These are phyloP conservation scores for Lycaena phlaeas DNA, from an alignment of 2,888 invertebrate species.

Conservation along the genomic window DNA sequence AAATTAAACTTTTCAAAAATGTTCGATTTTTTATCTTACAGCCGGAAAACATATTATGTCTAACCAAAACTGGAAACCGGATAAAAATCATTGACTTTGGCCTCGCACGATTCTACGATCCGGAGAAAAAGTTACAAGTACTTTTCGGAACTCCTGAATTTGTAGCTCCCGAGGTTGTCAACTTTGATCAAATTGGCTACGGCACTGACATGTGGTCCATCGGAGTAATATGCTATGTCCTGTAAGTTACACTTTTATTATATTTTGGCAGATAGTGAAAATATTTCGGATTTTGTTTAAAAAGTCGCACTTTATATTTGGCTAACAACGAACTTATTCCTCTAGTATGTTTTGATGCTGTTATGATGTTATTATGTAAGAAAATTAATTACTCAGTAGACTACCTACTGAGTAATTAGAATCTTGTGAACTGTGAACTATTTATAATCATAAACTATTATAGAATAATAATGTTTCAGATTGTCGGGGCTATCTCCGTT, in stretches of 20 bases:
- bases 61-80: constrained; percentile 96
- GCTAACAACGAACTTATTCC: no score
- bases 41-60: constrained; percentile 98
- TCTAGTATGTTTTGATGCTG: no score
- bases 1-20: no score
- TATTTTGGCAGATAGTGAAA: no score
- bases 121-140: constrained; percentile 92
- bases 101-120: constrained; percentile 92
- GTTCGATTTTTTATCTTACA: constrained; percentile 53
- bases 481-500: constrained; percentile 97
- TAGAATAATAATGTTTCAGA: no score
- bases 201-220: constrained; percentile 99
- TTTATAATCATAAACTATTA: no score
- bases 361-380: no score
- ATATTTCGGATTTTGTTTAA: no score
- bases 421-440: no score
- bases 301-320: no score
- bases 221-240: constrained; percentile 97
- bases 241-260: constrained; percentile 84
- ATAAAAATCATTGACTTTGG: constrained; percentile 99
- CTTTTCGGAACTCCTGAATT: constrained; percentile 99
- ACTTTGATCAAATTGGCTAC: constrained; percentile 96
- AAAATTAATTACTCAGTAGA: no score
- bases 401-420: no score
- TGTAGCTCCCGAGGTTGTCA: constrained; percentile 98